Evolutionary conservation across 2,797 vertebrate species (phyloP), one percentile per base, ranked within the genome.

Genomic region (Anas georgica): DNA sequence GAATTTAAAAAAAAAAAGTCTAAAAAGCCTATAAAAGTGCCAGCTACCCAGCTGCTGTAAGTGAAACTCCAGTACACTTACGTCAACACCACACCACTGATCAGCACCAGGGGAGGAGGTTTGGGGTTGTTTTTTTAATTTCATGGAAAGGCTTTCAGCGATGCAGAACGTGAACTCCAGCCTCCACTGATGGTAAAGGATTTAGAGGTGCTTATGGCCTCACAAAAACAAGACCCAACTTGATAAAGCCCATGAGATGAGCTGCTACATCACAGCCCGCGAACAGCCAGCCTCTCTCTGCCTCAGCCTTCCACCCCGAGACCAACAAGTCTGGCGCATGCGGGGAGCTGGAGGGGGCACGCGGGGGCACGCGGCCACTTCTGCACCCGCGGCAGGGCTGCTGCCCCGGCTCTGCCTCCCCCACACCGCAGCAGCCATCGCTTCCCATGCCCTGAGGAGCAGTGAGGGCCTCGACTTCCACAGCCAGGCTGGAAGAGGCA

Each of bases 21-120:
- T 43, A 62, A 72, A 64, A 59, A 22, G 39, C 45, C 56, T 54
- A 74, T 46, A 39, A 86, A 93, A 92, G 74, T 94, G 90, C 85
- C 80, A 95, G 62, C 72, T 74, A 77, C 37, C 75, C 93, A 92
- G 80, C 91, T 94, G 94, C 77, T 92, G 35, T 15, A 54, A 94
- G 85, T 55, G 80, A 88, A 93, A 90, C 91, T 93, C 77, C 70
- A 73, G 59, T 52, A 59, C 66, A 21, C 56, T 86, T 90, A 82
- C 4, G 1, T 91, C 91, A 91, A 73, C 54, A 45, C 73, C 48
- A 88, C 85, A 67, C n/a, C 87, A 86, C 62, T 66, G 82, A 81
- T 66, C 77, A 70, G 70, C 89, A 79, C 63, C 43, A 59, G 33
- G 41, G 63, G 35, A 88, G 69, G 62, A 83, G 74, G 48, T 56